These are phyloP conservation scores for Eubasilissa regina DNA, from an alignment of 1,140 invertebrate genomes.

Conservation along the genomic window DNA sequence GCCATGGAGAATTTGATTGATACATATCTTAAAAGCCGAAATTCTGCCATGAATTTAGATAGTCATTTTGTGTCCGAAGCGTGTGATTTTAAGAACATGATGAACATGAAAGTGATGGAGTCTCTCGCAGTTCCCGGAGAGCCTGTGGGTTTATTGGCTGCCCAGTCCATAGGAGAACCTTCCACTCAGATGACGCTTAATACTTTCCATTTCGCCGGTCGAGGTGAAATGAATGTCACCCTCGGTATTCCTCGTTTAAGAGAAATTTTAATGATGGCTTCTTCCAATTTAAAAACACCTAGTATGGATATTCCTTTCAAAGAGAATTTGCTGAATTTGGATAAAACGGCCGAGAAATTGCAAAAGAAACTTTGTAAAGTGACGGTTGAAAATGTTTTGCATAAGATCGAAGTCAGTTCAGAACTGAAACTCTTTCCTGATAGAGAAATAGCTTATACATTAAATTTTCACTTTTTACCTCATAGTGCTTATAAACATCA, in stretches of 20 bases:
- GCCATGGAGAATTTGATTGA: conserved; percentile 80
- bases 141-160: conserved; percentile 95
- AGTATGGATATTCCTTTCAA: conserved; percentile 94
- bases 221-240: conserved; percentile 99
- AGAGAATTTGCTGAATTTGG: conserved; percentile 70
- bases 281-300: conserved; percentile 94
- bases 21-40: conserved; percentile 74
- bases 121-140: conserved; percentile 92
- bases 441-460: conserved; percentile 73
- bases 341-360: conserved; percentile 79
- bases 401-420: conserved; percentile 80
- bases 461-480: conserved; percentile 84
- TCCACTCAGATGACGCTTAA: conserved; percentile 99
- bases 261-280: conserved; percentile 98
- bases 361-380: conserved; percentile 83
- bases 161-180: conserved; percentile 97
- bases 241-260: conserved; percentile 96
- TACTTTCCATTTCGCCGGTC: conserved; percentile 99
- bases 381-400: conserved; percentile 83
- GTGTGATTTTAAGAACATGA: conserved; percentile 78
- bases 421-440: conserved; percentile 73
- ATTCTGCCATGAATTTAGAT: conserved; percentile 62
- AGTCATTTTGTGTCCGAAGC: conserved; percentile 69
- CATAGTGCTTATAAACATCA: conserved; percentile 80
- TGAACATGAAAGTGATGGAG: conserved; percentile 85